A percentile compares a stretch with the other conserved stretches of the same genome.
Evolutionary conservation across 2,113 vertebrate genomes (phyloP).

Genomic region (Oenanthe melanoleuca): DNA sequence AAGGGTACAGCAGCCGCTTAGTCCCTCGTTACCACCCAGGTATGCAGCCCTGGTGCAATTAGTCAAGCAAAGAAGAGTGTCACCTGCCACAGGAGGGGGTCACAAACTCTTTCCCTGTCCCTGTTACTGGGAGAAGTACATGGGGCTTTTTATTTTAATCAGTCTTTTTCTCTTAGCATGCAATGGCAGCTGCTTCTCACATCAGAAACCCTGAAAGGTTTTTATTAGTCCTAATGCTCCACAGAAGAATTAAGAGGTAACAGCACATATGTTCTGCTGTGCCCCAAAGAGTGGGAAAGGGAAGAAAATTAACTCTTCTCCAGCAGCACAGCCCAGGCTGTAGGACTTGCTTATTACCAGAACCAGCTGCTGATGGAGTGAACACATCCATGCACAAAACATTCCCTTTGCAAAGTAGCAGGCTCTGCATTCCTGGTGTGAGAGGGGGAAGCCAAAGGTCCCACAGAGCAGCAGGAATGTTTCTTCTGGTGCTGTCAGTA

Average conservation of each 20-base stretch:
- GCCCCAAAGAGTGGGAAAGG: not conserved
- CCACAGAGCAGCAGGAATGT: not conserved
- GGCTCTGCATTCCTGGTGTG: not conserved
- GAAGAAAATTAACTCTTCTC: not conserved
- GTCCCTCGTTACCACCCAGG: not conserved
- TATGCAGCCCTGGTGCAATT: not conserved
- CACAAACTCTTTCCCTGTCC: not conserved
- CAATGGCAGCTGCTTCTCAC: slow-evolving; percentile 27
- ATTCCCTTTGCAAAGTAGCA: not conserved
- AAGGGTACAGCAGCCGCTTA: not conserved
- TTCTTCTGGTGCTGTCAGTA: not conserved
- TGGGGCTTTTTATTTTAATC: not conserved
- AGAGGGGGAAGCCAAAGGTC: slow-evolving; percentile 32
- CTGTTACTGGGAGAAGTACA: not conserved
- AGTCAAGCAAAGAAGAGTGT: not conserved
- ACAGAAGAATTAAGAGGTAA: slow-evolving; percentile 43
- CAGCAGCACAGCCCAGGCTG: not conserved
- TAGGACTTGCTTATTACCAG: not conserved
- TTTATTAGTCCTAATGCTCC: slow-evolving; percentile 41
- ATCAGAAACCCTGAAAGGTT: slow-evolving; percentile 48
- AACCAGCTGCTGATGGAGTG: not conserved
- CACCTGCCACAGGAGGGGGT: not conserved
- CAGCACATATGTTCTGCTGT: not conserved
- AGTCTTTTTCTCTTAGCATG: slow-evolving; percentile 11
- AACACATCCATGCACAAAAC: not conserved